These are phyloP conservation scores for Linurgus olivaceus DNA, from an alignment of 2,797 vertebrate species.

Conservation along the genomic window DNA sequence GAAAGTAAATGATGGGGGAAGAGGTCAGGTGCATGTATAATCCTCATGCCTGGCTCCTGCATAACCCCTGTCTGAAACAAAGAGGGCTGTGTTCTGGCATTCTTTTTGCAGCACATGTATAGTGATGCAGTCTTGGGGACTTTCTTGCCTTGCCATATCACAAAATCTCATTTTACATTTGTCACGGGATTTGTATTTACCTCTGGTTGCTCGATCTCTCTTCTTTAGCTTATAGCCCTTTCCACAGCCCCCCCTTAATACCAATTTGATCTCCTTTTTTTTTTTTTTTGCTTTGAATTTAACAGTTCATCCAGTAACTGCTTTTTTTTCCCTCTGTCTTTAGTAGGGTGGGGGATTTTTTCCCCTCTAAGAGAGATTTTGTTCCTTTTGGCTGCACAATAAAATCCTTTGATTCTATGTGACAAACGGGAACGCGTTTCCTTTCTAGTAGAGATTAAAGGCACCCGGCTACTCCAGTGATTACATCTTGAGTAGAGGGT, in stretches of 20 bases:
- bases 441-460: constrained; percentile 26
- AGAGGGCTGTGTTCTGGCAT: not conserved
- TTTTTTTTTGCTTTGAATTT: constrained; percentile 14
- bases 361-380: not conserved
- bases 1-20: not conserved
- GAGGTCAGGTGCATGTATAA: fast-evolving
- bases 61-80: not conserved
- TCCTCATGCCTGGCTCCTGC: not conserved
- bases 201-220: not conserved
- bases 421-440: not conserved
- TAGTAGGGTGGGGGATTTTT: not conserved
- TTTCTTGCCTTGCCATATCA: not conserved
- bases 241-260: not conserved
- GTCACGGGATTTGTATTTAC: not conserved
- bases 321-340: not conserved
- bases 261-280: not conserved
- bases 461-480: not conserved
- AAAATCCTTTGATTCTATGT: constrained; percentile 25
- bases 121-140: not conserved
- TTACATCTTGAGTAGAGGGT: not conserved
- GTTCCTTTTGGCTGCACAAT: constrained; percentile 22
- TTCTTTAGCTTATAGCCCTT: not conserved
- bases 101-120: not conserved
- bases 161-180: constrained; percentile 11
- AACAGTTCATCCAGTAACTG: not conserved